phyloP scores from a whole-genome alignment of 2,888 invertebrate genomes.

The Cheiracanthium punctorium region DNA sequence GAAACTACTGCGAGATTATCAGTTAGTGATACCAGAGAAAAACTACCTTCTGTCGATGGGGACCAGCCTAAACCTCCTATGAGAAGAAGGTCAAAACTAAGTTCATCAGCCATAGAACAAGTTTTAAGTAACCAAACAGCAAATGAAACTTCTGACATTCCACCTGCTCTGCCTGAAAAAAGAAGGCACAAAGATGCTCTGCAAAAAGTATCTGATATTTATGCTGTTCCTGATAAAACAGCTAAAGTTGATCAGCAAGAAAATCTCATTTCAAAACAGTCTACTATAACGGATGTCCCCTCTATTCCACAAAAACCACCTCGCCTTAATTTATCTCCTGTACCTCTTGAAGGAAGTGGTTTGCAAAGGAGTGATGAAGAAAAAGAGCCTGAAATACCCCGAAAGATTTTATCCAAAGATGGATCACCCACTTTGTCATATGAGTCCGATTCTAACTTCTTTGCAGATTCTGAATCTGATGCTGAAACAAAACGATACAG shows the following conservation, averaged over 20 bases:
- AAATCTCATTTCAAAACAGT: neutral
- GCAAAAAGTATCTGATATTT: slow-evolving; percentile 19
- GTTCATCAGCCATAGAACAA: slow-evolving; percentile 48
- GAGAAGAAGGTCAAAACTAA: slow-evolving; percentile 60
- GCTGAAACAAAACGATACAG: slow-evolving; percentile 40
- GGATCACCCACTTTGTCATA: slow-evolving; percentile 54
- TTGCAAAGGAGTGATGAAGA: neutral
- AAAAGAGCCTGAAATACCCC: neutral
- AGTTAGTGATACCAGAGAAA: neutral
- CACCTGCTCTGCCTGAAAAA: slow-evolving; percentile 47
- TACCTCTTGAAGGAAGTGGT: neutral
- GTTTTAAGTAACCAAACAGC: slow-evolving; percentile 29
- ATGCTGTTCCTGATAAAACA: slow-evolving; percentile 38
- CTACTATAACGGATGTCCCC: neutral
- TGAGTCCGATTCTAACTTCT: slow-evolving; percentile 63
- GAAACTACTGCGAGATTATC: neutral
- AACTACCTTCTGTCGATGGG: neutral
- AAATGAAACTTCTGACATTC: slow-evolving; percentile 12
- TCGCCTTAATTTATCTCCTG: slow-evolving; percentile 19
- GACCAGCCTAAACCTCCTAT: slow-evolving; percentile 37
- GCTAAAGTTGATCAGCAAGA: neutral
- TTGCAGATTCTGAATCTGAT: slow-evolving; percentile 67
- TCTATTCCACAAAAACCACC: slow-evolving; percentile 43
- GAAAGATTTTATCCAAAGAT: slow-evolving; percentile 31
- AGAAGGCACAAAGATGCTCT: slow-evolving; percentile 25